These are phyloP conservation scores for Zosterops hypoxanthus DNA, from an alignment of 2,113 vertebrate species.

Conservation along the genomic window DNA sequence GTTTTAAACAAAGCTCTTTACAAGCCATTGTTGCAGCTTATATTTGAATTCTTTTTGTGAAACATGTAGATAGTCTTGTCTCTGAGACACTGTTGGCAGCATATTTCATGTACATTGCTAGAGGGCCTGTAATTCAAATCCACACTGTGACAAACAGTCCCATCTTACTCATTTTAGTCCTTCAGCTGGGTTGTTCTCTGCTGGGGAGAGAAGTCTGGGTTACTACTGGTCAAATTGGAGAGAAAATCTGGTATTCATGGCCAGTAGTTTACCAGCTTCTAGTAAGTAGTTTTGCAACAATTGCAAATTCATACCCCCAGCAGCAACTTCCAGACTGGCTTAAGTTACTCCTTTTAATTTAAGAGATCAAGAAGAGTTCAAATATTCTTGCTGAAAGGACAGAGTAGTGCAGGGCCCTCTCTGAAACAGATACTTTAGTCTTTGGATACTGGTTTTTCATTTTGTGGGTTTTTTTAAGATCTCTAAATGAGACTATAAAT, in stretches of 20 bases:
- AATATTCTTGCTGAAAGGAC: neutral
- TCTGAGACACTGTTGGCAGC: neutral
- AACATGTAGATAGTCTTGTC: neutral
- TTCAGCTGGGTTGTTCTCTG: neutral
- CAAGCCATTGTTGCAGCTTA: neutral
- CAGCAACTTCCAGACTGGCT: neutral
- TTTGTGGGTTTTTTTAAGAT: neutral
- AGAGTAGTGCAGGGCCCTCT: neutral
- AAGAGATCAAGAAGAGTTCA: neutral
- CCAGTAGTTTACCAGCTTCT: neutral
- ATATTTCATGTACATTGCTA: neutral
- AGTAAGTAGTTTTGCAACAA: neutral
- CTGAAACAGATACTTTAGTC: neutral
- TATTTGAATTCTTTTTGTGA: neutral
- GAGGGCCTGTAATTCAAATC: neutral
- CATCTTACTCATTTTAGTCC: neutral
- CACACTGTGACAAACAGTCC: neutral
- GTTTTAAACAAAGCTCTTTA: neutral
- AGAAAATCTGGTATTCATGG: neutral
- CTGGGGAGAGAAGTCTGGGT: neutral
- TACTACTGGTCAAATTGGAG: neutral
- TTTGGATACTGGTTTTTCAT: neutral
- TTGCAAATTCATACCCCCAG: accelerated
- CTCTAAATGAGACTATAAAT: neutral
- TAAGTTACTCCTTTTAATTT: neutral